These are phyloP conservation scores for Drosophila kanapiae DNA, from an alignment of 1,140 invertebrate genomes.

Conservation along the genomic window DNA sequence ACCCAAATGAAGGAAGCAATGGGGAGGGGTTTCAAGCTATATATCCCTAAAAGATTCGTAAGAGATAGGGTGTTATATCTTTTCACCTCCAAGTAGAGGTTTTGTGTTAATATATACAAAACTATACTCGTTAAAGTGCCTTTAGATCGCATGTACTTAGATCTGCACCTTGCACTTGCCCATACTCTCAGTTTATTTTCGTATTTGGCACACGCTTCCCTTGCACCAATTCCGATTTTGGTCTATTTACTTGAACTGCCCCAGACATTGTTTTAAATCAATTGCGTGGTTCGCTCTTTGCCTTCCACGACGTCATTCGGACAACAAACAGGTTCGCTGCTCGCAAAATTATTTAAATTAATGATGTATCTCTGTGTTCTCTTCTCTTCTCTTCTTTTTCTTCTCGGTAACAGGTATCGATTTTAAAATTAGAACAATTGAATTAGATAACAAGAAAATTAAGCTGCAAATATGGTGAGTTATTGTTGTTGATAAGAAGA, in stretches of 20 bases:
- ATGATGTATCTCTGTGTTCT: slow-evolving; percentile 46
- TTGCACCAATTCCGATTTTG: slow-evolving; percentile 64
- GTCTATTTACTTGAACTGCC: slow-evolving; percentile 61
- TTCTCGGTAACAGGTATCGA: slow-evolving; percentile 93
- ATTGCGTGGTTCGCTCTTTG: slow-evolving; percentile 63
- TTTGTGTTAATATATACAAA: neutral
- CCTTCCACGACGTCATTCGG: slow-evolving; percentile 30
- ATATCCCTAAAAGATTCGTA: neutral
- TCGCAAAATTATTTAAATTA: slow-evolving; percentile 63
- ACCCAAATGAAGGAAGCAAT: neutral
- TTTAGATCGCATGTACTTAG: slow-evolving; percentile 8
- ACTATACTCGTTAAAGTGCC: neutral
- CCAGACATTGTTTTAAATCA: slow-evolving; percentile 65
- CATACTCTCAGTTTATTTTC: slow-evolving; percentile 65
- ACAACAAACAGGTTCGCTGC: slow-evolving; percentile 30
- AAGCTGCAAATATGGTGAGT: slow-evolving; percentile 98
- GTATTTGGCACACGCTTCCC: slow-evolving; percentile 74
- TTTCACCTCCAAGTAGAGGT: neutral
- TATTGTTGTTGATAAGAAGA: neutral
- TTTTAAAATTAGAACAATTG: slow-evolving; percentile 99
- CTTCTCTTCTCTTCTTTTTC: slow-evolving; percentile 20
- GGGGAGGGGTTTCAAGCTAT: neutral
- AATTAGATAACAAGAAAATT: slow-evolving; percentile 98
- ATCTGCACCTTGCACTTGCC: slow-evolving; percentile 10
- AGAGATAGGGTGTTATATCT: neutral